Percentiles rank a stretch among this genome's conserved stretches.
phyloP scores from a whole-genome alignment of 2,113 vertebrate species.

The Bombycilla garrulus region DNA sequence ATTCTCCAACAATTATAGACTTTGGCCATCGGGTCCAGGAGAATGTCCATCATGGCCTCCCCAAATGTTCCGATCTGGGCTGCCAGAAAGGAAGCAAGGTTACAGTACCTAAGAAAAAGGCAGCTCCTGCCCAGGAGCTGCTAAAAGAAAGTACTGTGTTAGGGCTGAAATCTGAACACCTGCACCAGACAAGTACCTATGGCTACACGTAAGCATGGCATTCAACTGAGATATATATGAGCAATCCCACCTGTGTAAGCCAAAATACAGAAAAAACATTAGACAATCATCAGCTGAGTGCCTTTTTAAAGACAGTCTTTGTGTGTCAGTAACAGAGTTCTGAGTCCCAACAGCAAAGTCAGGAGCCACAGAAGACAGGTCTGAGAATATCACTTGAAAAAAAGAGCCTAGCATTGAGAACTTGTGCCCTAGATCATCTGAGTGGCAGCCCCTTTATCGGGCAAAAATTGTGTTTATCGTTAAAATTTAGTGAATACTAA shows the following conservation, averaged over 20 bases:
- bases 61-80: not conserved
- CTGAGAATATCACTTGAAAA: not conserved
- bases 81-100: not conserved
- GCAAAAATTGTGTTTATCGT: not conserved
- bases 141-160: not conserved
- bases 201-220: not conserved
- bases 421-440: not conserved
- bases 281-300: not conserved
- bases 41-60: not conserved
- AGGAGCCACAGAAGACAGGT: not conserved
- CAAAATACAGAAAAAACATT: not conserved
- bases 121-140: not conserved
- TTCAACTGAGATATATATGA: not conserved
- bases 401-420: not conserved
- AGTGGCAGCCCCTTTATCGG: rapidly evolving
- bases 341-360: not conserved
- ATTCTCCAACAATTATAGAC: not conserved
- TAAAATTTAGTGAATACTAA: not conserved
- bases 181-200: not conserved
- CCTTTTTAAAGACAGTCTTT: not conserved
- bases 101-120: not conserved
- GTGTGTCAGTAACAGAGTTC: not conserved
- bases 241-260: not conserved
- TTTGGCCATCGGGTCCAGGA: not conserved
- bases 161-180: not conserved